Evolutionary conservation across 1,140 invertebrate species (phyloP), one percentile per base, ranked within the genome.

Genomic region (Zaprionus inermis): DNA sequence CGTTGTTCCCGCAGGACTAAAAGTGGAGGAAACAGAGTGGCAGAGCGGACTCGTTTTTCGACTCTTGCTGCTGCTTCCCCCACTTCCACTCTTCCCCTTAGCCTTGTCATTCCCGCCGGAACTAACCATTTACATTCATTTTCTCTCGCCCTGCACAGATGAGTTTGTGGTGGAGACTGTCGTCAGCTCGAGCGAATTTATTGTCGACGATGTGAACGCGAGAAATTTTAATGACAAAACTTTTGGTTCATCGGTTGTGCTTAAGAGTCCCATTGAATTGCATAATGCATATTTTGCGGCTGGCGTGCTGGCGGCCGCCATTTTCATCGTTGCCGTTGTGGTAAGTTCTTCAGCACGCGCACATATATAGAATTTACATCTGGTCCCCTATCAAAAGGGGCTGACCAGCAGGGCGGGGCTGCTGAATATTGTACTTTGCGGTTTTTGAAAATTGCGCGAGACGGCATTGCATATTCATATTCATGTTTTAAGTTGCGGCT

Each of bases 231-330:
- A 61, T 93, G 95, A 78, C 94, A 95, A 93, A 94, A 95, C 90
- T 95, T 95, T 92, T 94, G 95, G 60, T 89, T 91, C 91, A 86
- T 91, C 91, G 79, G 88, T 83, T 81, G 90, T 92, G 67, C 81
- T 92, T 74, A 92, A 92, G 79, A 91, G 91, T 78, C 82, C 91
- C 76, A 90, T 92, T 89, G 91, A 92, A 79, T 93, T 96, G 72
- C 95, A 96, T 92, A 96, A 95, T 92, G 94, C 96, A 60, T 96
- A 96, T 91, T 95, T 96, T 76, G 95, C 95, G 14, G 95, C 94
- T 22, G 95, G 95, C n/a, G 96, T 95, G 1, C 93, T 96, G 41
- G 94, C 94, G 22, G 94, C 94, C 44, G 95, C 95, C 22, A 94
- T 96, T 51, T 93, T 95, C 61, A 95, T 96, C 72, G 95, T 96